Percentiles rank a stretch among this genome's conserved stretches.
Conservation (phyloP, 2,113 vertebrate species). For the Montifringilla adamsi region DNA sequence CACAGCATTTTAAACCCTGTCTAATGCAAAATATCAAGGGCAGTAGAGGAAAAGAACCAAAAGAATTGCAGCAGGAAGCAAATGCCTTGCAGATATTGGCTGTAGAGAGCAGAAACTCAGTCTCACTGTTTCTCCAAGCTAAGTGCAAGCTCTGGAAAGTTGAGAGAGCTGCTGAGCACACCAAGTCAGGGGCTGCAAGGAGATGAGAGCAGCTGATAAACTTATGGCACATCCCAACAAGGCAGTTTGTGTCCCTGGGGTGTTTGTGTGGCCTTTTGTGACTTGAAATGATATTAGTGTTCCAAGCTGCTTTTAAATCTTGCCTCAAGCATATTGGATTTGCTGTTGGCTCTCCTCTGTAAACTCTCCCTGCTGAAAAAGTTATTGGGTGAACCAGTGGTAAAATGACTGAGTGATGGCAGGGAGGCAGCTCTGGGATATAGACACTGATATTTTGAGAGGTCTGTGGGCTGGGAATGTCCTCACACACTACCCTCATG, state of each 20-base stretch:
- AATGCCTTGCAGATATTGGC: neutral
- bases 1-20: neutral
- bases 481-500: neutral
- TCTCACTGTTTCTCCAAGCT: neutral
- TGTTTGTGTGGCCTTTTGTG: neutral
- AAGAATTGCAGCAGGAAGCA: neutral
- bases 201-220: neutral
- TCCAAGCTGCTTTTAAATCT: neutral
- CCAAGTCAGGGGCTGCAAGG: neutral
- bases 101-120: neutral
- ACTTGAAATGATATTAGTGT: neutral
- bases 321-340: neutral
- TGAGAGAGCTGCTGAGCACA: neutral
- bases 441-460: neutral
- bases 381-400: neutral
- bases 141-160: neutral
- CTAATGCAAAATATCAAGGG: neutral
- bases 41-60: neutral
- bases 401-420: neutral
- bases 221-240: rapidly evolving
- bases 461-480: neutral
- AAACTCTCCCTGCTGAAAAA: neutral
- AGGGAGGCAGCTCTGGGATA: neutral
- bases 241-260: neutral
- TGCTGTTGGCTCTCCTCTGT: neutral